These are phyloP conservation scores for Apistogramma diplotaenia DNA, from an alignment of 2,113 vertebrate genomes.

Conservation along the genomic window DNA sequence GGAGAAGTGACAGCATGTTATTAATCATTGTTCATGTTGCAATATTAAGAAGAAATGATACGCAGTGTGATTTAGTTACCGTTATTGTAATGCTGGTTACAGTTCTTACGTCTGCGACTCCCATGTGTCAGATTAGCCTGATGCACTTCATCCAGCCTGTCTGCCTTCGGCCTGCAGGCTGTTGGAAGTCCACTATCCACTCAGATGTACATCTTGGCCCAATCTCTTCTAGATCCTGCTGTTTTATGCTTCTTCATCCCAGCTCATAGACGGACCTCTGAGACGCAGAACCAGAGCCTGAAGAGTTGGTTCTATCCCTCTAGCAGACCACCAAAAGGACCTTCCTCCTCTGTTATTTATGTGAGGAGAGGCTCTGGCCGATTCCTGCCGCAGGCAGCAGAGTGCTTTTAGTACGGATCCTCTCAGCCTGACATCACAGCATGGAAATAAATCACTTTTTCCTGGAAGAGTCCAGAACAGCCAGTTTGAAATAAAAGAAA, in stretches of 20 bases:
- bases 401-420: slow-evolving; percentile 60
- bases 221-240: slow-evolving; percentile 58
- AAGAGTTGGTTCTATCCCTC: slow-evolving; percentile 60
- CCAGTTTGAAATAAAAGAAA: slow-evolving; percentile 45
- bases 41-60: background rate
- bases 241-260: slow-evolving; percentile 62
- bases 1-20: background rate
- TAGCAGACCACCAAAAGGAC: slow-evolving; percentile 73
- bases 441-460: slow-evolving; percentile 66
- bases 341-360: slow-evolving; percentile 75
- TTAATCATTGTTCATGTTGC: background rate
- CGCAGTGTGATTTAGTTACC: background rate
- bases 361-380: slow-evolving; percentile 61
- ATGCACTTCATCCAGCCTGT: slow-evolving; percentile 43
- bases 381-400: slow-evolving; percentile 61
- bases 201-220: slow-evolving; percentile 63
- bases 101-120: slow-evolving; percentile 39
- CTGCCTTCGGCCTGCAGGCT: slow-evolving; percentile 40
- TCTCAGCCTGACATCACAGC: slow-evolving; percentile 64
- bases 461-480: slow-evolving; percentile 45
- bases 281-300: slow-evolving; percentile 45
- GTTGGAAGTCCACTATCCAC: slow-evolving; percentile 58
- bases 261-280: slow-evolving; percentile 52
- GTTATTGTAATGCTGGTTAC: slow-evolving; percentile 19
- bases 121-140: slow-evolving; percentile 59